Base-by-base conservation (phyloP, 2,113 vertebrate species). In the Leptobrachium ailaonicum region DNA sequence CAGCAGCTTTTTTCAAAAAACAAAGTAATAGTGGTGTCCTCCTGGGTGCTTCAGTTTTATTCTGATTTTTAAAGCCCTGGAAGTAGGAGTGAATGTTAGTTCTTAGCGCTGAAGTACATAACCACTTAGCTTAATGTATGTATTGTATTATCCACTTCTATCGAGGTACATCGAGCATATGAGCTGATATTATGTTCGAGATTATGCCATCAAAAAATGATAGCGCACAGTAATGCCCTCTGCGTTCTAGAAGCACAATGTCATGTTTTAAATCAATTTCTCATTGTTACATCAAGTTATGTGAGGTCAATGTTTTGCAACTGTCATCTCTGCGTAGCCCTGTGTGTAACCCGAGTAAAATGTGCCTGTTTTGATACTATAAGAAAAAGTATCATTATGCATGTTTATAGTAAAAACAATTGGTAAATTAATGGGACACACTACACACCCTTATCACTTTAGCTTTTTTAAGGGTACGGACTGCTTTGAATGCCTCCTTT, bases 71-170 rank as follows among this genome's bases (percentile, higher is more conserved):
- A 14, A 32, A 60, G 56, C 2, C 13, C 6, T 12, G 56, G 13
- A 60, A 43, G 75, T 68, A 68, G 64, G 64, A 68, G 64, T 76
- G 32, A n/a, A 68, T 56, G 54, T 56, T n/a, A 50, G 47, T 5
- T 50, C 47, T 50, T 67, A 40, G 43, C 1, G 53, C 45, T 76
- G 11, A 54, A 54, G 63, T 41, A 50, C 40, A 54, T 66, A 76
- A 66, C 63, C 74, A 67, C 63, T 67, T 67, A 67, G 63, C 66
- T 32, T 77, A 58, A 77, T 68, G 66, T 58, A 41, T 40, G 32
- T 20, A 44, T 11, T 42, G 60, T 41, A n/a, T 41, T 42, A n/a
- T 64, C 8, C 1, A n/a, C 64, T 41, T 58, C 7, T 58, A 45
- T 68, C 64, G 40, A n/a, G 75, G 32, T 58, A 6, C 44, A 45